Percentiles rank a stretch among this genome's conserved stretches.
Evolutionary conservation across 2,113 vertebrate species (phyloP).

Genomic region (Crotalus tigris): DNA sequence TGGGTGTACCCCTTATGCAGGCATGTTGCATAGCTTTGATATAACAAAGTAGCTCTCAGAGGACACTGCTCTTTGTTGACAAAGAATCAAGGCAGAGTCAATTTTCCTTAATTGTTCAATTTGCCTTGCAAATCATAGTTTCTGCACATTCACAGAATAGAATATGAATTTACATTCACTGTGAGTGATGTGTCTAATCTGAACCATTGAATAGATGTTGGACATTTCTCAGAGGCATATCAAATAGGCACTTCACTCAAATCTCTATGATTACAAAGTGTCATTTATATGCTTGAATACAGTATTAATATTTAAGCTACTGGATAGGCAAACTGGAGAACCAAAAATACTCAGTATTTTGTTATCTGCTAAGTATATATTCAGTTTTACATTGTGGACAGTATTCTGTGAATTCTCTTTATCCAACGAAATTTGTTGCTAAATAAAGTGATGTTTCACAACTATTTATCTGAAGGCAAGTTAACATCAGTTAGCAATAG

Average conservation of each 20-base stretch:
- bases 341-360: neutral
- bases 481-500: conserved; percentile 20
- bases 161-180: neutral
- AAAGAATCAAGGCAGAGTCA: neutral
- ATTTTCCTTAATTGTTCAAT: neutral
- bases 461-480: neutral
- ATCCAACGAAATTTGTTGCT: neutral
- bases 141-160: neutral
- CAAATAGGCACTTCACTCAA: neutral
- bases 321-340: neutral
- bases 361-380: neutral
- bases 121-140: neutral
- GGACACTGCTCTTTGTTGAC: neutral
- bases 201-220: neutral
- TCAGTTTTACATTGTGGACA: neutral
- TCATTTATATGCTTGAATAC: neutral
- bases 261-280: neutral
- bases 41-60: neutral
- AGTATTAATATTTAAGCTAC: neutral
- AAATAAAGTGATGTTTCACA: neutral
- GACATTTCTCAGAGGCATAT: neutral
- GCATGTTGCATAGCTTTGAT: neutral
- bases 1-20: neutral
- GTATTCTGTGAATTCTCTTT: neutral
- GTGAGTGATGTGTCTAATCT: neutral